These are phyloP conservation scores for Parauchenoglanis punctatus DNA, from an alignment of 2,797 vertebrate genomes.

Conservation along the genomic window DNA sequence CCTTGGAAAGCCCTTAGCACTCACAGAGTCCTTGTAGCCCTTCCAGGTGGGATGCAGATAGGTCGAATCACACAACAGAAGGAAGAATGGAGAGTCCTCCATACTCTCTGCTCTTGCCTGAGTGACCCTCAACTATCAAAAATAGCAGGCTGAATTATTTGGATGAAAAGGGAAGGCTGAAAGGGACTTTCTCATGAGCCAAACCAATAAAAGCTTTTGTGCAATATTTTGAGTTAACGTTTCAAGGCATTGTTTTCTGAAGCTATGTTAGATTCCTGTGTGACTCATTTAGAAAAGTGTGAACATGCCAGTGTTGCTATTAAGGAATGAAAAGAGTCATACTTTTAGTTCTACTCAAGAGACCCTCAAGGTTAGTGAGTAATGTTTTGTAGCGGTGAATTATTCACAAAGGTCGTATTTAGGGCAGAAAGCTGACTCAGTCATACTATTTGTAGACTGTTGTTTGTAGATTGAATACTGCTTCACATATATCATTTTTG, in stretches of 20 bases:
- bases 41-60: slow-evolving; percentile 38
- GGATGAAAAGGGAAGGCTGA: slow-evolving; percentile 1
- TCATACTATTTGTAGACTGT: slow-evolving; percentile 35
- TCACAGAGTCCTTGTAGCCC: slow-evolving; percentile 45
- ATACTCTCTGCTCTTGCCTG: slow-evolving; percentile 10
- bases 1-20: slow-evolving; percentile 41
- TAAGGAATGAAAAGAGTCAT: slow-evolving; percentile 66
- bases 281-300: slow-evolving; percentile 72
- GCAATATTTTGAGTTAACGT: slow-evolving; percentile 42
- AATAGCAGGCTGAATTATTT: slow-evolving; percentile 41
- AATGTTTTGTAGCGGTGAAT: slow-evolving; percentile 35
- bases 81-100: slow-evolving; percentile 28
- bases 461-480: slow-evolving; percentile 25
- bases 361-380: slow-evolving; percentile 61
- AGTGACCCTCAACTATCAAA: slow-evolving; percentile 39
- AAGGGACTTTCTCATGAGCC: slow-evolving; percentile 27
- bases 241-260: slow-evolving; percentile 38
- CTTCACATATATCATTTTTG: slow-evolving; percentile 1
- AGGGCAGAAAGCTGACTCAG: slow-evolving; percentile 24
- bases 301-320: slow-evolving; percentile 59
- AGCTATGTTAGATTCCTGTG: slow-evolving; percentile 64
- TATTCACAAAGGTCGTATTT: slow-evolving; percentile 45
- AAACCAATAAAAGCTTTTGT: slow-evolving; percentile 40
- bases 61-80: slow-evolving; percentile 17
- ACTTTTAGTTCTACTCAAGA: slow-evolving; percentile 55